These are phyloP conservation scores for Cygnus atratus DNA, from an alignment of 2,113 vertebrate genomes.

Conservation along the genomic window DNA sequence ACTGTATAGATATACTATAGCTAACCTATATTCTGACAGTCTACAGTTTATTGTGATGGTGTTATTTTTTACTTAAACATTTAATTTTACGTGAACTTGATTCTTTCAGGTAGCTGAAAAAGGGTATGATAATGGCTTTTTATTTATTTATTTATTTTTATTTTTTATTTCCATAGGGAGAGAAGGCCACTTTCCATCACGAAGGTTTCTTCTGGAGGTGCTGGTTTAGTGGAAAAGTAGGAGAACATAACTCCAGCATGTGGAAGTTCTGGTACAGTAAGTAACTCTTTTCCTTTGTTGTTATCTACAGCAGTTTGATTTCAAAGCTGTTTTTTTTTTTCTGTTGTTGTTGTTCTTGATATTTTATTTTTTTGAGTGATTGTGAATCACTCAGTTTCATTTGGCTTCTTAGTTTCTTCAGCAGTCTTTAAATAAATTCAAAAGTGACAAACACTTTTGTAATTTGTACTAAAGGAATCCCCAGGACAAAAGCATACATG, in stretches of 20 bases:
- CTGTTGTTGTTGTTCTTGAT: neutral
- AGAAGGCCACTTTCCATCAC: constrained; percentile 82
- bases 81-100: neutral
- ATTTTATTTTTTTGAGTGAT: neutral
- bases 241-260: constrained; percentile 74
- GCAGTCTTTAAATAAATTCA: neutral
- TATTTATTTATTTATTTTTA: too few relatives aligned
- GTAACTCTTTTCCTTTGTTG: constrained; percentile 49
- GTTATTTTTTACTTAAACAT: neutral
- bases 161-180: constrained; percentile 20
- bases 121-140: neutral
- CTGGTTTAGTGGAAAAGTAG: constrained; percentile 77
- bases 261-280: constrained; percentile 95
- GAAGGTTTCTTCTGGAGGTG: constrained; percentile 98
- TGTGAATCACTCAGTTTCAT: neutral
- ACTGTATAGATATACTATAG: neutral
- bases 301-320: neutral
- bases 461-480: neutral
- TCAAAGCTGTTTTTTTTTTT: neutral
- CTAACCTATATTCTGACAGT: neutral
- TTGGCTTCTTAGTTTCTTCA: neutral
- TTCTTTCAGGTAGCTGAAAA: neutral
- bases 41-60: neutral
- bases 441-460: neutral
- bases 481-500: neutral